Percentiles rank a stretch among this genome's conserved stretches.
Evolutionary conservation across 1,140 invertebrate genomes (phyloP).

Genomic region (Drosophila lini): DNA sequence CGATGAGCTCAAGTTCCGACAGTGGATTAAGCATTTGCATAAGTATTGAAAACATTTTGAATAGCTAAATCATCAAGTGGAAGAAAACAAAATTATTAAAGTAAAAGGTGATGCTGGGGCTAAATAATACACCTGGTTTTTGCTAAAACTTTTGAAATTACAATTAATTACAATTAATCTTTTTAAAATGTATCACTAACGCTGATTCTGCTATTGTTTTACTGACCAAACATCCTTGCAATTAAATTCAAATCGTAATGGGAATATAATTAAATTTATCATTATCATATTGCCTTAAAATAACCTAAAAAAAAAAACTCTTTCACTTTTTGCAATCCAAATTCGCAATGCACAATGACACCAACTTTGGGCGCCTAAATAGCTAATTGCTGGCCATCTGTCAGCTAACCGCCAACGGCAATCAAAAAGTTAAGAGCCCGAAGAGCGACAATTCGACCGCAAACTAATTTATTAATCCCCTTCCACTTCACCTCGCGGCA

Average conservation of each 20-base stretch:
- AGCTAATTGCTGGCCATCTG: conserved; percentile 72
- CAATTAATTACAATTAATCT: too few relatives aligned
- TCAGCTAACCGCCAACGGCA: conserved; percentile 66
- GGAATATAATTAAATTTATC: background rate
- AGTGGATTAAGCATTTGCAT: conserved; percentile 46
- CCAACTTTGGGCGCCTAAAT: conserved; percentile 28
- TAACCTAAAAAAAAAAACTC: background rate
- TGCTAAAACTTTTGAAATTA: background rate
- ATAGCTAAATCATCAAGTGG: conserved; percentile 26
- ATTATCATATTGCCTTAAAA: background rate
- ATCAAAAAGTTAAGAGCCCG: conserved; percentile 80
- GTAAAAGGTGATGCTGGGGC: background rate
- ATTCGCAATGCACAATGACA: conserved; percentile 3
- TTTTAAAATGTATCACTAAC: background rate
- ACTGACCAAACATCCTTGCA: background rate
- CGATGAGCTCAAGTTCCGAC: conserved; percentile 45
- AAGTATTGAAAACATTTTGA: conserved; percentile 47
- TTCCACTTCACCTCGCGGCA: conserved; percentile 24
- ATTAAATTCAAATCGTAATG: background rate
- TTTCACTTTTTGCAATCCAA: background rate
- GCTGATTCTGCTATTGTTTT: background rate
- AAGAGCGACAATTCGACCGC: conserved; percentile 77
- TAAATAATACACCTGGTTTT: background rate
- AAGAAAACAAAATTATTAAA: conserved; percentile 5
- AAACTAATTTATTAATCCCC: conserved; percentile 82